Conservation (phyloP, 2,113 vertebrate species). For the Clinocottus analis region DNA sequence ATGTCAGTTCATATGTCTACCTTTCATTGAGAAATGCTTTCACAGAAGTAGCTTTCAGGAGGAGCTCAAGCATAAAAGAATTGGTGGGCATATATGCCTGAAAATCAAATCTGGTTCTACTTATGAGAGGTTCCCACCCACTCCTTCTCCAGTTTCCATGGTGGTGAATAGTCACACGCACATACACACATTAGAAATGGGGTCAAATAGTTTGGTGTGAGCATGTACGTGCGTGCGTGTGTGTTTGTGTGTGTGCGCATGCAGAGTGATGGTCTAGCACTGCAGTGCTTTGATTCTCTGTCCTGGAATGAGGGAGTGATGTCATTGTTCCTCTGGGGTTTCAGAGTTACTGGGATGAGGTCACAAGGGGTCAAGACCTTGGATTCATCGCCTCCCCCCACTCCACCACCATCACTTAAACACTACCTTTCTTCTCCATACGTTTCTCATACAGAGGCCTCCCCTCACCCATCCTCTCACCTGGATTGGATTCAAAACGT, state of each 20-base stretch:
- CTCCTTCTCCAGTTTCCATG: conserved; percentile 74
- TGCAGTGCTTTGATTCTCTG: conserved; percentile 69
- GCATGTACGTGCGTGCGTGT: conserved; percentile 14
- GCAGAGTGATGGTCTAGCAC: conserved; percentile 43
- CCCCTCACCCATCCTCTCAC: conserved; percentile 57
- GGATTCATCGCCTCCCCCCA: conserved; percentile 53
- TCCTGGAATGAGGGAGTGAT: conserved; percentile 73
- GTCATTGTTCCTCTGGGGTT: conserved; percentile 76
- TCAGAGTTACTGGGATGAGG: conserved; percentile 73
- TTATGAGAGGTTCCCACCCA: conserved; percentile 71
- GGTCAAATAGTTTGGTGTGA: conserved; percentile 57
- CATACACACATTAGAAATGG: conserved; percentile 58
- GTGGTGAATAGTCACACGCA: conserved; percentile 65
- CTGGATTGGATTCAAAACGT: conserved; percentile 77
- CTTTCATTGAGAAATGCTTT: conserved; percentile 62
- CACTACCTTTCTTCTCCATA: conserved; percentile 63
- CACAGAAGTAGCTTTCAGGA: conserved; percentile 61
- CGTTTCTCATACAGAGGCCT: conserved; percentile 61
- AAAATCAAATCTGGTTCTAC: conserved; percentile 79
- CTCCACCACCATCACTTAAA: conserved; percentile 58
- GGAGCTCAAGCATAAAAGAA: conserved; percentile 62
- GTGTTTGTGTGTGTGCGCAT: conserved; percentile 20
- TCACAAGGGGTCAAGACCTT: conserved; percentile 69
- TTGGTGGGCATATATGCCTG: conserved; percentile 43
- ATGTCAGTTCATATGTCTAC: conserved; percentile 53